Evolutionary conservation across 2,113 vertebrate genomes (phyloP).

Genomic region (Coreoperca whiteheadi): DNA sequence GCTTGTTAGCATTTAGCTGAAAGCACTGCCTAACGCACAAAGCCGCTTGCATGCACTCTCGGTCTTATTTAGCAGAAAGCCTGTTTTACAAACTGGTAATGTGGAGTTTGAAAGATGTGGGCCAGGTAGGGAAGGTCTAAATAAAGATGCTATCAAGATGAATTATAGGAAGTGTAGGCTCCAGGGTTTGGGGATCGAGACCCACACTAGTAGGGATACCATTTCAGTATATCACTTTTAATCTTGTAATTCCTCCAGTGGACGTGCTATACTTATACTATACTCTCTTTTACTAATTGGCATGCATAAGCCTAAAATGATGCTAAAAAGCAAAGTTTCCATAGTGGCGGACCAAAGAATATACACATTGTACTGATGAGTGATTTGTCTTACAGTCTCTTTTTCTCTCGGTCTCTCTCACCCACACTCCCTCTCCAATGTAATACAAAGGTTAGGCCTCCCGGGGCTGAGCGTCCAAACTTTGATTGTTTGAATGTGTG

Average conservation of each 20-base stretch:
- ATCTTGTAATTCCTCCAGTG: not conserved
- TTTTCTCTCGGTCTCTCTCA: not conserved
- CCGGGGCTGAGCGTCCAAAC: constrained; percentile 21
- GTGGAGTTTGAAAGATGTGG: not conserved
- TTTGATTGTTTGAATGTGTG: constrained; percentile 19
- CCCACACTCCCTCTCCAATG: not conserved
- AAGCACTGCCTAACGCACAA: not conserved
- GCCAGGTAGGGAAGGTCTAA: not conserved
- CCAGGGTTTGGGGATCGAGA: not conserved
- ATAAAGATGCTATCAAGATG: not conserved
- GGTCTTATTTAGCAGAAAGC: not conserved
- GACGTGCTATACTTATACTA: not conserved
- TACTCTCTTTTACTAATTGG: not conserved
- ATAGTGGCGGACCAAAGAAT: too few relatives aligned
- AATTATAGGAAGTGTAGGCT: not conserved
- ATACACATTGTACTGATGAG: too few relatives aligned
- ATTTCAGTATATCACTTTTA: not conserved
- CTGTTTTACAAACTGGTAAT: not conserved
- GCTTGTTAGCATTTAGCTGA: not conserved
- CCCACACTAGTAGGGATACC: not conserved
- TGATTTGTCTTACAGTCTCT: not conserved
- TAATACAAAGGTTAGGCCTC: constrained; percentile 8
- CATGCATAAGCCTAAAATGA: not conserved
- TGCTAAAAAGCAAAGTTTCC: too few relatives aligned
- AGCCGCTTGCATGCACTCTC: too few relatives aligned